Conservation (phyloP, 2,888 invertebrate species). For the Erannis defoliaria region DNA sequence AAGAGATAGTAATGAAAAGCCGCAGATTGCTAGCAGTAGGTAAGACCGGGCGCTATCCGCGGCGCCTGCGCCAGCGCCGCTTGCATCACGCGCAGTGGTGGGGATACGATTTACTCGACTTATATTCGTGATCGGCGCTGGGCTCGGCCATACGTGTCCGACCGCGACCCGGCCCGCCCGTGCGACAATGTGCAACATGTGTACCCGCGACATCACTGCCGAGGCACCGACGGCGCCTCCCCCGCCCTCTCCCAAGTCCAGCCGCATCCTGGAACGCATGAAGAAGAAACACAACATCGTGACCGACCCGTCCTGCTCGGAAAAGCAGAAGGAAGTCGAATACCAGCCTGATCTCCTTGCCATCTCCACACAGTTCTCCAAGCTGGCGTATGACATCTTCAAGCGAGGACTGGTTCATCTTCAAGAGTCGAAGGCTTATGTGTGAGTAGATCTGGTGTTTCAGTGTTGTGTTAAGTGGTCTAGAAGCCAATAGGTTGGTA, state of each 20-base stretch:
- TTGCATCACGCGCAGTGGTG: conserved; percentile 53
- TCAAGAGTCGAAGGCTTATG: conserved; percentile 79
- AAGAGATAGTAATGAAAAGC: neutral
- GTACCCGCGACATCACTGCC: conserved; percentile 66
- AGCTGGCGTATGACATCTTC: conserved; percentile 71
- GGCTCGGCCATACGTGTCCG: conserved; percentile 55
- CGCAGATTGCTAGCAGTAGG: conserved; percentile 2
- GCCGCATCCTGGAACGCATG: conserved; percentile 68
- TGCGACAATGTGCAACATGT: conserved; percentile 78
- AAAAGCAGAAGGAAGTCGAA: conserved; percentile 71
- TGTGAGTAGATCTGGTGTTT: conserved; percentile 69
- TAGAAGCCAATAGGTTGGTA: neutral
- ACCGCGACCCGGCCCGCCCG: conserved; percentile 39
- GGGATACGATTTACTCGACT: conserved; percentile 68
- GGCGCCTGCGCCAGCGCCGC: conserved; percentile 50
- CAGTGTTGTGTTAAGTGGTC: neutral
- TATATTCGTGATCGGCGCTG: conserved; percentile 67
- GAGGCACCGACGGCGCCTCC: conserved; percentile 50
- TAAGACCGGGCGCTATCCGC: conserved; percentile 35
- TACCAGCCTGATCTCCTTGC: conserved; percentile 82
- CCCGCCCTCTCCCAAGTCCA: conserved; percentile 49
- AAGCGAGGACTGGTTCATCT: conserved; percentile 65
- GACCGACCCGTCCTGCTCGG: conserved; percentile 69
- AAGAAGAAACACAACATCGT: conserved; percentile 80
- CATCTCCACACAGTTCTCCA: conserved; percentile 79